phyloP scores from a whole-genome alignment of 2,888 invertebrate species.

The Apodemia zela region DNA sequence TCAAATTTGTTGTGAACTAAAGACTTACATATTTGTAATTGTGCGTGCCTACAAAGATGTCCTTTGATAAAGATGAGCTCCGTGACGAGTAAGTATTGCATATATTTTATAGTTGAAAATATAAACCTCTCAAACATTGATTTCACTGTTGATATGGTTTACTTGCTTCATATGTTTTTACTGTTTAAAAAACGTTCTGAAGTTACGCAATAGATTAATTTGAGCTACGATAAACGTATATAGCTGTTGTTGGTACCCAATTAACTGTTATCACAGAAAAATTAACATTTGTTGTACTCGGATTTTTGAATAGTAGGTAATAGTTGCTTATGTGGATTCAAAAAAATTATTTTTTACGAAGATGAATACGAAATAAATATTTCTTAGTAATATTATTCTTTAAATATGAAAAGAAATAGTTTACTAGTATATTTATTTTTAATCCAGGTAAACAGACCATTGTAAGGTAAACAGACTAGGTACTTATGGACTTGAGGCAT shows the following conservation, averaged over 20 bases:
- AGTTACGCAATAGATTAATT: slow-evolving; percentile 1
- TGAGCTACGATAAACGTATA: not conserved
- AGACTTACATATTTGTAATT: slow-evolving; percentile 44
- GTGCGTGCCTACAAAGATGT: slow-evolving; percentile 60
- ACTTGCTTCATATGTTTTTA: not conserved
- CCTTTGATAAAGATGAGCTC: slow-evolving; percentile 84
- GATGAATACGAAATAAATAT: not conserved
- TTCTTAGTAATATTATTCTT: not conserved
- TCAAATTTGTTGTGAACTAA: slow-evolving; percentile 35
- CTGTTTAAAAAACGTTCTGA: not conserved
- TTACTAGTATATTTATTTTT: too few relatives aligned
- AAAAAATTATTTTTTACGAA: not conserved
- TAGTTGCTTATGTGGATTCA: not conserved
- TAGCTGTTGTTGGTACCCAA: not conserved
- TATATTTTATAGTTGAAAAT: slow-evolving; percentile 5
- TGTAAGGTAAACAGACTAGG: too few relatives aligned
- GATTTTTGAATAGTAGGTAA: not conserved
- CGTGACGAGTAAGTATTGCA: slow-evolving; percentile 84
- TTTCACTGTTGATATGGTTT: not conserved
- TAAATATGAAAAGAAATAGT: too few relatives aligned
- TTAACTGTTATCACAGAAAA: not conserved
- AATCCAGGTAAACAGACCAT: too few relatives aligned
- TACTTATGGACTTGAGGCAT: too few relatives aligned
- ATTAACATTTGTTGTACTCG: not conserved
- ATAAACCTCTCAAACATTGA: slow-evolving; percentile 4